phyloP scores from a whole-genome alignment of 92 coral and sea anemone species.

The Blastomussa wellsi region DNA sequence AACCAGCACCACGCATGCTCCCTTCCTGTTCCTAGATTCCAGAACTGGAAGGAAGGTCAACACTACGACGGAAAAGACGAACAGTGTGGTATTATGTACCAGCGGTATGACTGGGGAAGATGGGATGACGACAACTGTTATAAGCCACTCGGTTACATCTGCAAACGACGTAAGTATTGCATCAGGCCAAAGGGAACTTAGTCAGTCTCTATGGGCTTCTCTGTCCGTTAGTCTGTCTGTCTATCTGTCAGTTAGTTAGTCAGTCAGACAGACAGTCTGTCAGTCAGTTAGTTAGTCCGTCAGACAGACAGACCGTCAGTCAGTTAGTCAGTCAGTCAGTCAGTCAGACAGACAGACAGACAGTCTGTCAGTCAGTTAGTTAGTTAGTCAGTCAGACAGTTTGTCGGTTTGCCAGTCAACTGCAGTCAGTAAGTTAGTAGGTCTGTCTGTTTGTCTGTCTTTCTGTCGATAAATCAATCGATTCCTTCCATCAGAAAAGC shows the following conservation, averaged over 20 bases:
- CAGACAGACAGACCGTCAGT: no score
- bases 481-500: not conserved
- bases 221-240: not conserved
- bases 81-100: constrained; percentile 72
- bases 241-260: not conserved
- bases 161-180: constrained; percentile 62
- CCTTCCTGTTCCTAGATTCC: constrained; percentile 35
- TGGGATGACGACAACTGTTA: constrained; percentile 76
- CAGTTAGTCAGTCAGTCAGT: not conserved
- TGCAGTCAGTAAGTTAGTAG: not conserved
- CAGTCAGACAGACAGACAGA: not conserved
- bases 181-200: no score
- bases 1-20: not conserved
- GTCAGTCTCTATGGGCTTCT: not conserved
- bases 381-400: no score
- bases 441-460: not conserved
- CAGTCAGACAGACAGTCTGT: not conserved
- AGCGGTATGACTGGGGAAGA: constrained; percentile 76
- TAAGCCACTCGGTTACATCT: constrained; percentile 64
- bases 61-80: constrained; percentile 74
- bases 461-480: not conserved
- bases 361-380: not conserved
- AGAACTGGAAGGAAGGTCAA: constrained; percentile 70
- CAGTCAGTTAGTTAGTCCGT: not conserved
- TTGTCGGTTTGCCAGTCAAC: not conserved